A percentile compares a stretch with the other conserved stretches of the same genome.
These are phyloP conservation scores for Trichogramma evanescens DNA, from an alignment of 2,888 invertebrate species.

Conservation along the genomic window DNA sequence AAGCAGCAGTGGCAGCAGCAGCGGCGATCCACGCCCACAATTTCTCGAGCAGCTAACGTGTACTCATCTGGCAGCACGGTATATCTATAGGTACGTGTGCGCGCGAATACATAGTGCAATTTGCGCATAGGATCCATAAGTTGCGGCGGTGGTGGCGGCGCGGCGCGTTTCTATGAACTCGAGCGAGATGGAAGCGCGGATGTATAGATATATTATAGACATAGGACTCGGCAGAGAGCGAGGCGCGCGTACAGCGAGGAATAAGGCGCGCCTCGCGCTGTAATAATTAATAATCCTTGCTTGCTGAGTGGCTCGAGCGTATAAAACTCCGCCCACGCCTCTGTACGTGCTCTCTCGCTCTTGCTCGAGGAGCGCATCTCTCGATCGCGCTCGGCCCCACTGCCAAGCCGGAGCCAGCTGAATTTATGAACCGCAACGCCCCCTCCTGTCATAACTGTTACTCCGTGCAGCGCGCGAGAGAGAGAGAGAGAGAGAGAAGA, in stretches of 20 bases:
- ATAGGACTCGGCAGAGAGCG: neutral
- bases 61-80: neutral
- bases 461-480: neutral
- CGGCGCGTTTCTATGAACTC: neutral
- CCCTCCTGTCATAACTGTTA: slow-evolving; percentile 43
- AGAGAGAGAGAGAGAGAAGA: neutral
- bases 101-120: neutral
- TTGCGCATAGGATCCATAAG: neutral
- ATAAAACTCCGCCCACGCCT: slow-evolving; percentile 36
- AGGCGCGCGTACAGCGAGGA: slow-evolving; percentile 8
- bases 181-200: neutral
- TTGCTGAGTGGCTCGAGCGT: slow-evolving; percentile 42
- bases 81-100: neutral
- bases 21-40: neutral
- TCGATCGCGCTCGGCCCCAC: slow-evolving; percentile 35
- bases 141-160: neutral
- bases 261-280: slow-evolving; percentile 24
- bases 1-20: no score
- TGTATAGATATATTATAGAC: neutral
- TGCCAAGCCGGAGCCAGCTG: slow-evolving; percentile 41
- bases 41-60: neutral
- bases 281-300: slow-evolving; percentile 46
- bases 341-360: neutral
- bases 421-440: slow-evolving; percentile 48
- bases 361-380: neutral